Percentiles rank a stretch among this genome's conserved stretches.
phyloP scores from a whole-genome alignment of 2,888 invertebrate species.

The Subacronicta megacephala region DNA sequence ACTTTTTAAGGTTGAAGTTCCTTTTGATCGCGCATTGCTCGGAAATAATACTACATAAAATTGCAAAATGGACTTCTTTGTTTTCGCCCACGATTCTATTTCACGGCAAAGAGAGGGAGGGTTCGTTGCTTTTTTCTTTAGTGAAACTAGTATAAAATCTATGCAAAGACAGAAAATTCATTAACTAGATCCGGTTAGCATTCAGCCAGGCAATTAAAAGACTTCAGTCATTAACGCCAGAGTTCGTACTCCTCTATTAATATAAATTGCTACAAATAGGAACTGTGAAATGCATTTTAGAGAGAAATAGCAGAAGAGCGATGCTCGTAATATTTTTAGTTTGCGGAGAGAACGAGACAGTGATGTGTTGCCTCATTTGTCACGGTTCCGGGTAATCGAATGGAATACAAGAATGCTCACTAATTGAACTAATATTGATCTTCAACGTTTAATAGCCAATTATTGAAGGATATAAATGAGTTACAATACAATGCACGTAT shows the following conservation, averaged over 20 bases:
- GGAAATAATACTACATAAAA: conserved; percentile 47
- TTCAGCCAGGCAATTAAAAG: conserved; percentile 26
- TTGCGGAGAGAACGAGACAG: conserved; percentile 49
- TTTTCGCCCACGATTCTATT: conserved; percentile 27
- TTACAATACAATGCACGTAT: background rate
- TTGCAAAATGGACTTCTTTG: conserved; percentile 45
- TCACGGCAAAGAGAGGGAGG: conserved; percentile 4
- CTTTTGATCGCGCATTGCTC: conserved; percentile 50
- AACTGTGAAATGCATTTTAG: conserved; percentile 42
- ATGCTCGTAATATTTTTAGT: conserved; percentile 53
- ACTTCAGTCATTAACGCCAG: conserved; percentile 3
- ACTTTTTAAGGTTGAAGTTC: conserved; percentile 61
- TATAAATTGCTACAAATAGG: conserved; percentile 32
- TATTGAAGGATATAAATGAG: background rate
- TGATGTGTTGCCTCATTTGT: conserved; percentile 48
- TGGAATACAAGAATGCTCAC: conserved; percentile 32
- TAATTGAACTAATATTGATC: conserved; percentile 37
- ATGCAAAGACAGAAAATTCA: conserved; percentile 25
- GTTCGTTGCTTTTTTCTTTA: conserved; percentile 26
- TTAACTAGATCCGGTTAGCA: conserved; percentile 29
- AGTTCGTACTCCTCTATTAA: conserved; percentile 20
- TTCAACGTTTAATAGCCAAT: background rate
- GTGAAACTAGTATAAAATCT: conserved; percentile 14
- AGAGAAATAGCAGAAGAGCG: conserved; percentile 39
- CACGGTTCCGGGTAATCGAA: conserved; percentile 37